Evolutionary conservation across 2,888 invertebrate genomes (phyloP).

Genomic region (Yponomeuta plumbellus): DNA sequence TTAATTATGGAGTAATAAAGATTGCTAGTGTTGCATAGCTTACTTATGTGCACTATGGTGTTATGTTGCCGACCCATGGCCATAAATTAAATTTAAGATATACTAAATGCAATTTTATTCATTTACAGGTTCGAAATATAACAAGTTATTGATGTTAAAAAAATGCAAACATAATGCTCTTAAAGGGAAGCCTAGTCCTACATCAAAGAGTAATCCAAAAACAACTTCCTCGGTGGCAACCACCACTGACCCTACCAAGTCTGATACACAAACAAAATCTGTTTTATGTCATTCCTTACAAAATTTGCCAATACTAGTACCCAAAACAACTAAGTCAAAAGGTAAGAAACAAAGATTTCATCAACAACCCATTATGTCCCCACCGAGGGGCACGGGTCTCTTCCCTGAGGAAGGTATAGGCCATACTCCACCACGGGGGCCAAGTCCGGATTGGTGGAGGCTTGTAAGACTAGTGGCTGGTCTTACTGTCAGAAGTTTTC

Average conservation of each 20-base stretch:
- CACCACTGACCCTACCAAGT: constrained; percentile 26
- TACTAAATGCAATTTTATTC: no score
- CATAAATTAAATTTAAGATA: no score
- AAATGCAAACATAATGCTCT: constrained; percentile 38
- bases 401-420: no score
- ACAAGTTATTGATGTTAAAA: constrained; percentile 46
- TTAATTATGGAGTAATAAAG: no score
- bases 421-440: no score
- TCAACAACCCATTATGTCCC: no score
- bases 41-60: not conserved
- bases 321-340: constrained; percentile 48
- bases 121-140: constrained; percentile 24
- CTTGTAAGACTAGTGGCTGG: no score
- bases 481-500: no score
- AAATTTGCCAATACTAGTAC: constrained; percentile 51
- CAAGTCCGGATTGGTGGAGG: no score
- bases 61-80: no score
- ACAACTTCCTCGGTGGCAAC: constrained; percentile 13
- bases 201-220: constrained; percentile 22
- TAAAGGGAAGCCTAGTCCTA: constrained; percentile 30
- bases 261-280: constrained; percentile 20
- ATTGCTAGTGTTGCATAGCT: no score
- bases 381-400: no score
- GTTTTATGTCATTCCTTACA: constrained; percentile 27
- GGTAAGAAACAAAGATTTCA: constrained; percentile 33